phyloP scores from a whole-genome alignment of 2,888 invertebrate genomes.

The Tanytarsus gracilentus region DNA sequence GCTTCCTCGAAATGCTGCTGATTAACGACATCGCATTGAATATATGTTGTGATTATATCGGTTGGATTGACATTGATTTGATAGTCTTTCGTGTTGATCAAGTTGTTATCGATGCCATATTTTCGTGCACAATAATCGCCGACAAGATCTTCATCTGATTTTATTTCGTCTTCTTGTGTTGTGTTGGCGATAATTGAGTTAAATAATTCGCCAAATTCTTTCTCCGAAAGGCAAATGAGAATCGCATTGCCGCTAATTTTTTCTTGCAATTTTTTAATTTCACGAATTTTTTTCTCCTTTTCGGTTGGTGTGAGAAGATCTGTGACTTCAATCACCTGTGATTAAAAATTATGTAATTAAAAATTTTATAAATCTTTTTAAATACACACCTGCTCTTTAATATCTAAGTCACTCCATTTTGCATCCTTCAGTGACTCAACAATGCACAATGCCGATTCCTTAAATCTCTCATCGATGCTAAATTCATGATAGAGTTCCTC shows the following conservation, averaged over 20 bases:
- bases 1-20: slow-evolving; percentile 10
- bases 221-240: slow-evolving; percentile 15
- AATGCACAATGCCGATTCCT: slow-evolving; percentile 10
- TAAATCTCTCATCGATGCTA: background rate
- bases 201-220: slow-evolving; percentile 21
- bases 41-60: background rate
- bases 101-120: slow-evolving; percentile 1
- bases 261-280: background rate
- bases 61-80: background rate
- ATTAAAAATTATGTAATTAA: no score
- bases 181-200: background rate
- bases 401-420: slow-evolving; percentile 22
- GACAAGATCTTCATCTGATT: slow-evolving; percentile 10
- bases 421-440: background rate
- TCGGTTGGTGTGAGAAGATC: background rate
- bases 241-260: slow-evolving; percentile 10
- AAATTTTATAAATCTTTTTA: no score
- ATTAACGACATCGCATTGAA: slow-evolving; percentile 14
- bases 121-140: slow-evolving; percentile 22
- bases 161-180: slow-evolving; percentile 11
- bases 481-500: slow-evolving; percentile 13
- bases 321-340: no score
- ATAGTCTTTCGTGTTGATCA: slow-evolving; percentile 14
- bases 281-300: slow-evolving; percentile 1
- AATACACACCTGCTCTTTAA: slow-evolving; percentile 22